These are phyloP conservation scores for Heterohyrax brucei DNA, from an alignment of 2,797 vertebrate species.

Conservation along the genomic window DNA sequence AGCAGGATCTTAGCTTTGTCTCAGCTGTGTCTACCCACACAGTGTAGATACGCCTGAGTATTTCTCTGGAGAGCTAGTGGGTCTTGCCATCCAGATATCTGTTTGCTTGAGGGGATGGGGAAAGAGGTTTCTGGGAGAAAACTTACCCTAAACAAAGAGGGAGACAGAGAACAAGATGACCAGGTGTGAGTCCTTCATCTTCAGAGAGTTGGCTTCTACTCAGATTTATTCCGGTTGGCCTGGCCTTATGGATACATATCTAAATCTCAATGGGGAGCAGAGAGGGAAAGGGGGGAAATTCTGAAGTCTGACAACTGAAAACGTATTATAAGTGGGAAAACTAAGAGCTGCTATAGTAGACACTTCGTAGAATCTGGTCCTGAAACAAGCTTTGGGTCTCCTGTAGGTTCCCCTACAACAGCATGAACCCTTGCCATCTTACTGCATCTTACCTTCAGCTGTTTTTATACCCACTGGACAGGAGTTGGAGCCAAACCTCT, in stretches of 20 bases:
- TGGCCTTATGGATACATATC: not conserved
- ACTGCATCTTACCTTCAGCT: not conserved
- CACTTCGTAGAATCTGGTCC: not conserved
- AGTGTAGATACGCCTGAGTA: not conserved
- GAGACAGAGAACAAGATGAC: constrained; percentile 12
- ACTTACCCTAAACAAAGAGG: not conserved
- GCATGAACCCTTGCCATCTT: not conserved
- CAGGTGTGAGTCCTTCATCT: not conserved
- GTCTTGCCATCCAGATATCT: constrained; percentile 3
- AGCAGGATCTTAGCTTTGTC: not conserved
- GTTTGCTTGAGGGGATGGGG: not conserved
- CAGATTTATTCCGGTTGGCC: not conserved
- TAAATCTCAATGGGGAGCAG: not conserved
- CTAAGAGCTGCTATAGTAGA: not conserved
- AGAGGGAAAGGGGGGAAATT: not conserved
- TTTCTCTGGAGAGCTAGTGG: not conserved
- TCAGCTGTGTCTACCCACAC: not conserved
- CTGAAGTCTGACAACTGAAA: constrained; percentile 39
- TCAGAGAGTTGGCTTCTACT: not conserved
- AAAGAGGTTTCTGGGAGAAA: not conserved
- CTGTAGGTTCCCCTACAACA: not conserved
- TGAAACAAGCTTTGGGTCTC: not conserved
- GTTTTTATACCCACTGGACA: not conserved
- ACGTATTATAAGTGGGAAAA: not conserved
- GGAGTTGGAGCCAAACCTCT: not conserved